Percentiles rank a stretch among this genome's conserved stretches.
phyloP scores from a whole-genome alignment of 2,797 vertebrate genomes.

The Taeniopygia guttata region DNA sequence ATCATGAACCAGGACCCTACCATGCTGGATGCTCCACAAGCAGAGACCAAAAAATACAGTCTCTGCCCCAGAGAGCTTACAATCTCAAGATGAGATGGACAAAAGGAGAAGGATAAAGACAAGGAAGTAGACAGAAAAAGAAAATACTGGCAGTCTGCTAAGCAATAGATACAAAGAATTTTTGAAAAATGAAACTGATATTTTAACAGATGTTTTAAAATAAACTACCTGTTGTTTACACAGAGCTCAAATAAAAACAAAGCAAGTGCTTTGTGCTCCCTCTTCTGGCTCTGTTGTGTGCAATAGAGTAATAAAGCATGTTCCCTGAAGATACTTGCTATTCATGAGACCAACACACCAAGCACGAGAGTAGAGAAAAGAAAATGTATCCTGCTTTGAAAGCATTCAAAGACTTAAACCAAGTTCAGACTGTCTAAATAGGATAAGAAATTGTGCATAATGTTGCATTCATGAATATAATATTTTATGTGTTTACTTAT shows the following conservation, averaged over 20 bases:
- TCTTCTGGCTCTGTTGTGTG: conserved; percentile 50
- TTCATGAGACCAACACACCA: background rate
- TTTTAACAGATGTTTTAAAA: conserved; percentile 6
- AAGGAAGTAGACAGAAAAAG: conserved; percentile 8
- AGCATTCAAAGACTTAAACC: background rate
- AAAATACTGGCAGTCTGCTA: background rate
- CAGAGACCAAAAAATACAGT: conserved; percentile 20
- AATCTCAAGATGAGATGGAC: background rate
- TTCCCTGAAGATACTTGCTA: background rate
- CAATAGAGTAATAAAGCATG: background rate
- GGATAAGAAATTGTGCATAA: background rate
- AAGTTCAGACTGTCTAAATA: background rate
- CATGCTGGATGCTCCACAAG: background rate
- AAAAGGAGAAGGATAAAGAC: conserved; percentile 4
- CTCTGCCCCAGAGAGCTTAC: conserved; percentile 19
- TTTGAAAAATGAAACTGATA: background rate
- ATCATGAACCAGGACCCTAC: background rate
- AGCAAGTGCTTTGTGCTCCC: conserved; percentile 54
- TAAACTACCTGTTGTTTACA: conserved; percentile 38
- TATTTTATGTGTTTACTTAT: background rate
- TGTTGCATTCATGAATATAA: background rate
- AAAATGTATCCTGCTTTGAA: background rate
- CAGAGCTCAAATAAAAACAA: background rate
- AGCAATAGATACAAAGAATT: background rate
- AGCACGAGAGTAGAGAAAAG: background rate